These are phyloP conservation scores for Origma solitaria DNA, from an alignment of 2,113 vertebrate species.

Conservation along the genomic window DNA sequence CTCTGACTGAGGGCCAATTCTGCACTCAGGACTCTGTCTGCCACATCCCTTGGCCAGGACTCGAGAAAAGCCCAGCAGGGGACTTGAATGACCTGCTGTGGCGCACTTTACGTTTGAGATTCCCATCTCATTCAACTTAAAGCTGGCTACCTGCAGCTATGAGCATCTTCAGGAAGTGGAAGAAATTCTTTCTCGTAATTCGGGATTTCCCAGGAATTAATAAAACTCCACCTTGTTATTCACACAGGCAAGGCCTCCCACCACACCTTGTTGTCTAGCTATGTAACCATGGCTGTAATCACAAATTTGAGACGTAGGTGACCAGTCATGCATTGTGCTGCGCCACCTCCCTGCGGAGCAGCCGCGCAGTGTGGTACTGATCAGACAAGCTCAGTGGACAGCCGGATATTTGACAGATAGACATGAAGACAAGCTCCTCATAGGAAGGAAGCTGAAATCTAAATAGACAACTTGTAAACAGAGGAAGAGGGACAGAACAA, in stretches of 20 bases:
- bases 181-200: neutral
- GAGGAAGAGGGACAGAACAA: neutral
- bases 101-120: neutral
- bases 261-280: neutral
- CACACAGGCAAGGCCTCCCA: neutral
- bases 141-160: neutral
- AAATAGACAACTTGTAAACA: conserved; percentile 26
- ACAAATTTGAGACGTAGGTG: neutral
- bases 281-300: neutral
- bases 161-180: neutral
- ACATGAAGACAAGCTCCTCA: neutral
- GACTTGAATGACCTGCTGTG: neutral
- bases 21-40: neutral
- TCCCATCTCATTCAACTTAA: neutral
- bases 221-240: neutral
- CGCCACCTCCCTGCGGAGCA: neutral
- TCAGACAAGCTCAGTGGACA: neutral
- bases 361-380: neutral
- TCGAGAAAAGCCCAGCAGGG: neutral
- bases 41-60: neutral
- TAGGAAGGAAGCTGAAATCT: conserved; percentile 11
- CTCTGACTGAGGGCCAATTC: neutral
- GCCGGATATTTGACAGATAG: neutral
- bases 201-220: neutral
- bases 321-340: neutral